Evolutionary conservation across 2,113 vertebrate species (phyloP).

Genomic region (Ptilorrhoa leucosticta): DNA sequence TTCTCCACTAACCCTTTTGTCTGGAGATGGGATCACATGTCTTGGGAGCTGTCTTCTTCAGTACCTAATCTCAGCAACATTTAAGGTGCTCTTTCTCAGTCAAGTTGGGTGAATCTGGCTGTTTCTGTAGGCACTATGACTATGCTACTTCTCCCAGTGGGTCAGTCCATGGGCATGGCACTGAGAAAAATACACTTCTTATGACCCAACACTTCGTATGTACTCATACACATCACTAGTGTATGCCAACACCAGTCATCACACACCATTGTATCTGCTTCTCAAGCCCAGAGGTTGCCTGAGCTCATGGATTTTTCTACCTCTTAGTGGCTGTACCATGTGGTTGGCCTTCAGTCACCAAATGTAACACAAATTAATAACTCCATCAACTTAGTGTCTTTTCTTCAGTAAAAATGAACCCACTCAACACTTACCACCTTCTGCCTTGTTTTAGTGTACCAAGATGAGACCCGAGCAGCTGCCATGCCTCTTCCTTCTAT

Average conservation of each 20-base stretch:
- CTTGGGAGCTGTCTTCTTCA: neutral
- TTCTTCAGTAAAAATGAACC: neutral
- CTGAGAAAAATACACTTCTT: neutral
- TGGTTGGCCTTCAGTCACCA: neutral
- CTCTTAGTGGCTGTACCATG: neutral
- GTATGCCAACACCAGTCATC: neutral
- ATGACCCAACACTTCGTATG: accelerated
- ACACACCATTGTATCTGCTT: neutral
- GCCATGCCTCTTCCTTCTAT: neutral
- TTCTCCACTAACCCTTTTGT: neutral
- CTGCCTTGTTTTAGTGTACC: neutral
- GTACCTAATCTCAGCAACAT: neutral
- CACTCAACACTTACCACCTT: neutral
- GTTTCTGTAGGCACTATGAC: neutral
- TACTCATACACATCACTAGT: neutral
- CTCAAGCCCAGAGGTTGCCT: neutral
- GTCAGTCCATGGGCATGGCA: neutral
- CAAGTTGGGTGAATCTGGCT: neutral
- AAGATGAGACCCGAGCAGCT: neutral
- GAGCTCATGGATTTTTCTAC: neutral
- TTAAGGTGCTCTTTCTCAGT: neutral
- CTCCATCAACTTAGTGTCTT: neutral
- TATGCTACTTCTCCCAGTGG: neutral
- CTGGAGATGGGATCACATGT: neutral
- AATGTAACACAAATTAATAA: neutral